phyloP scores from a whole-genome alignment of 2,113 vertebrate species.

The Mobula hypostoma region DNA sequence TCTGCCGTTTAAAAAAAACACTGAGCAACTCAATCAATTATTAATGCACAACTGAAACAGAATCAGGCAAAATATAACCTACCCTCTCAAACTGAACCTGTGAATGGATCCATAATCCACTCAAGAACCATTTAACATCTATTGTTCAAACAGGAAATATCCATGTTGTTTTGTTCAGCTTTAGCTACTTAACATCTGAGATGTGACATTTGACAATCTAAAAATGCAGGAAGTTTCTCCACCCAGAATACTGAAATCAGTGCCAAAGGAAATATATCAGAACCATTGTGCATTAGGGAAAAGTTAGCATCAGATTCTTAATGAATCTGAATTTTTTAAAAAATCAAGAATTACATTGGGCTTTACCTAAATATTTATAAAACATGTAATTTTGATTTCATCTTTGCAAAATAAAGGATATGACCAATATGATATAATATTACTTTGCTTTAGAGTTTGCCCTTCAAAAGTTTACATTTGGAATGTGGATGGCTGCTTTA shows the following conservation, averaged over 20 bases:
- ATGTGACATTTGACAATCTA: slow-evolving; percentile 1
- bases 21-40: not conserved
- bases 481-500: not conserved
- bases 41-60: not conserved
- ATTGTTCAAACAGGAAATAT: slow-evolving; percentile 25
- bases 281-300: not conserved
- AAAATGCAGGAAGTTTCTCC: slow-evolving; percentile 55
- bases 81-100: not conserved
- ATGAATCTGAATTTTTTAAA: not conserved
- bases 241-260: slow-evolving; percentile 40
- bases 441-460: not conserved
- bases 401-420: not conserved
- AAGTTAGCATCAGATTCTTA: not conserved
- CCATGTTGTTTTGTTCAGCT: not conserved
- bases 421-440: no score
- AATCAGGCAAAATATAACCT: not conserved
- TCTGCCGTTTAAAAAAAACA: no score
- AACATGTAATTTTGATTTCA: not conserved
- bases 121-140: not conserved
- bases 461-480: not conserved
- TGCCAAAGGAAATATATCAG: slow-evolving; percentile 16
- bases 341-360: not conserved
- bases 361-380: not conserved
- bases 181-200: not conserved
- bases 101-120: not conserved